A percentile compares a stretch with the other conserved stretches of the same genome.
Evolutionary conservation across 2,797 vertebrate genomes (phyloP).

Genomic region (Scleropages formosus): DNA sequence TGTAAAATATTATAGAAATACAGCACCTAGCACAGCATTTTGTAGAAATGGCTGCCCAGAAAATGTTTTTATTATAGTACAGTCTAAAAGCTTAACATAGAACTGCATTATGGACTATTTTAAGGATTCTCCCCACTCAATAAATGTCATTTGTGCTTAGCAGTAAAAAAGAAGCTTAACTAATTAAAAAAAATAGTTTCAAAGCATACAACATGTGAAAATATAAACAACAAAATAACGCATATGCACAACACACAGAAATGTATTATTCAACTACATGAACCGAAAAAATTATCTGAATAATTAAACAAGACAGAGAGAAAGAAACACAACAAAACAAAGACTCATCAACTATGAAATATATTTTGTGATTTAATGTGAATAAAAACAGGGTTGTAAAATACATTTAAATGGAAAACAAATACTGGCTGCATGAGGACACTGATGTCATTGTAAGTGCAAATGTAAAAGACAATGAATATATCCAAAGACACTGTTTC

Average conservation of each 20-base stretch:
- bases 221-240: conserved; percentile 4
- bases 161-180: conserved; percentile 1
- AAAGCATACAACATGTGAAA: neutral
- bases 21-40: no score
- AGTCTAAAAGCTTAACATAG: no score
- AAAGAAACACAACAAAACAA: conserved; percentile 14
- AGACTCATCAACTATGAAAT: conserved; percentile 17
- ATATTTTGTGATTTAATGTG: conserved; percentile 31
- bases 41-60: no score
- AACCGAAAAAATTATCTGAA: conserved; percentile 9
- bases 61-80: no score
- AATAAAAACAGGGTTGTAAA: conserved; percentile 23
- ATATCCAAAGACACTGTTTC: neutral
- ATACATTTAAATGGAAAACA: conserved; percentile 9
- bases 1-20: no score
- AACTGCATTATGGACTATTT: no score
- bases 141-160: no score
- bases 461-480: neutral
- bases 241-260: conserved; percentile 22
- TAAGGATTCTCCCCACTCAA: no score
- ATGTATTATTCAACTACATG: conserved; percentile 18
- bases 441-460: neutral
- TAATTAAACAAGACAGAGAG: conserved; percentile 26
- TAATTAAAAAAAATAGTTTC: neutral
- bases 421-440: neutral